Evolutionary conservation across 2,888 invertebrate genomes (phyloP).

Genomic region (Anticlea derivata): DNA sequence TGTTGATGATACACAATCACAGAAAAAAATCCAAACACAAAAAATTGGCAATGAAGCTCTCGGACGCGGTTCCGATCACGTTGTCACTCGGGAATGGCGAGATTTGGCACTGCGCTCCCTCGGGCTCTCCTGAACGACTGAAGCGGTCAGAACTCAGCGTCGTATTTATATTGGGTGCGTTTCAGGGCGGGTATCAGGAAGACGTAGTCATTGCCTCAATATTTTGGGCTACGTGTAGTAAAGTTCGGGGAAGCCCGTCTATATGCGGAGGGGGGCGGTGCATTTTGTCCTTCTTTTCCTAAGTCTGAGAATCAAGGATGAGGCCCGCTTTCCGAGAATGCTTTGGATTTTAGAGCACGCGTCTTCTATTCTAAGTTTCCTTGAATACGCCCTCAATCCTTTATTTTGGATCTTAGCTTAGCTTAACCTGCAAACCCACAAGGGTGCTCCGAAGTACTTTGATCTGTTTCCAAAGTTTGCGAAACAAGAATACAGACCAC

Average conservation of each 20-base stretch:
- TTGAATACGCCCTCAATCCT: slow-evolving; percentile 22
- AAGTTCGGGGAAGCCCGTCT: slow-evolving; percentile 78
- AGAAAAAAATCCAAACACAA: slow-evolving; percentile 47
- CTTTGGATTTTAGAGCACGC: slow-evolving; percentile 30
- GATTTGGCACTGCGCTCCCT: slow-evolving; percentile 71
- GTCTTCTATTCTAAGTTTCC: slow-evolving; percentile 20
- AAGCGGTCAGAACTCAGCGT: slow-evolving; percentile 62
- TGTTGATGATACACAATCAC: slow-evolving; percentile 48
- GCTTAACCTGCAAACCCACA: slow-evolving; percentile 2
- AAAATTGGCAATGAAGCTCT: slow-evolving; percentile 23
- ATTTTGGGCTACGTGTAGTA: slow-evolving; percentile 59
- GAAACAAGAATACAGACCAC: background rate
- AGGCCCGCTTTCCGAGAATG: slow-evolving; percentile 27
- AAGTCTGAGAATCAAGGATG: slow-evolving; percentile 39
- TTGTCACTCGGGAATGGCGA: slow-evolving; percentile 58
- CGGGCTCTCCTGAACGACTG: slow-evolving; percentile 77
- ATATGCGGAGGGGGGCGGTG: slow-evolving; percentile 45
- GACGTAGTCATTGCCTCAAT: slow-evolving; percentile 66
- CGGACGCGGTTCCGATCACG: slow-evolving; percentile 63
- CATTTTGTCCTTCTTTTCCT: slow-evolving; percentile 48
- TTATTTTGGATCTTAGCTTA: slow-evolving; percentile 4
- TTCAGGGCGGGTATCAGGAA: slow-evolving; percentile 73
- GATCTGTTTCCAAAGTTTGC: background rate
- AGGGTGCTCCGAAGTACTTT: background rate
- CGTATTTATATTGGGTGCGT: slow-evolving; percentile 72